Base-by-base conservation (phyloP, 1,140 invertebrate species). In the Venturia canescens region DNA sequence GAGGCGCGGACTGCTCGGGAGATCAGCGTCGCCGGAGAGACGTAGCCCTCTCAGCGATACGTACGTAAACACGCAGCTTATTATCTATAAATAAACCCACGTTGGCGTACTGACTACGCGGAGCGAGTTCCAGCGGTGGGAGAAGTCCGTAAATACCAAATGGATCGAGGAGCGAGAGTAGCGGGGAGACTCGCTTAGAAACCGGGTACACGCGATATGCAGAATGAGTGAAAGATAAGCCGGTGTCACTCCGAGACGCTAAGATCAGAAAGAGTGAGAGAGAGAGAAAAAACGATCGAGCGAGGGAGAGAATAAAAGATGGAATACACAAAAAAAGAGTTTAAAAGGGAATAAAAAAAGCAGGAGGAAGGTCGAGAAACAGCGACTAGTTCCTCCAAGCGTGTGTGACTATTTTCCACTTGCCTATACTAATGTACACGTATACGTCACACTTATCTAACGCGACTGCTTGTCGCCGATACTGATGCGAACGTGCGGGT, bases 51-150 rank as follows among this genome's bases (percentile, higher is more conserved):
- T 38, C 48, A 71, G 50, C 48, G 29, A 71, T 71, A 70, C 38
- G 67, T 11, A 50, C 78, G 67, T 79, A 79, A 79, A 79, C 78
- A 79, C 38, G 50, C 50, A 21, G 66, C 67, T 79, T 79, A 60
- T 79, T 70, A 71, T 79, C 78, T 79, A 79, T 79, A 71, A 79
- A 79, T 79, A 79, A 16, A 71, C 78, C 78, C 57, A 71, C 50
- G n/a, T 60, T 53, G 67, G 67, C 63, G 21, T 44, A 6, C 38
- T n/a, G 72, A 29, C 72, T 57, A 60, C 50, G 48, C 29, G 66
- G 16, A 69, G 60, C 15, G 27, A 15, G 50, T 6, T 27, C 34
- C 18, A 26, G 16, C 27, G 53, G 27, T 26, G 53, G 72, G 26
- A 38, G 50, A 13, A 27, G 29, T 27, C 50, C 72, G 72, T 76